Percentiles rank a stretch among this genome's conserved stretches.
These are phyloP conservation scores for Adrianichthys oophorus DNA, from an alignment of 2,797 vertebrate genomes.

Conservation along the genomic window DNA sequence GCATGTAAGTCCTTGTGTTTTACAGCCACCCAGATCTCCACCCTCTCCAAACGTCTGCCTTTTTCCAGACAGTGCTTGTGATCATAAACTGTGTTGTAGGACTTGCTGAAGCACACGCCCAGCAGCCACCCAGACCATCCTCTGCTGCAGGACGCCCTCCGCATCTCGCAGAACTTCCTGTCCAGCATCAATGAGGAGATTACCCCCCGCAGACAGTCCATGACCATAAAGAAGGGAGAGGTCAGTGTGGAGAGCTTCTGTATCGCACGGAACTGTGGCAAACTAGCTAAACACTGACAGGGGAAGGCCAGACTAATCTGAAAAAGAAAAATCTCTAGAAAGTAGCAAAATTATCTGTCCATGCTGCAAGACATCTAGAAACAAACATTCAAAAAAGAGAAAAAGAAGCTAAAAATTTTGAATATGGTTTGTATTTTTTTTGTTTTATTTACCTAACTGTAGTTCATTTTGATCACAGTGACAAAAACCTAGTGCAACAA, in stretches of 20 bases:
- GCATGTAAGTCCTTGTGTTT: constrained; percentile 84
- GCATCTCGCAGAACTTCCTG: constrained; percentile 98
- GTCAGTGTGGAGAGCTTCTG: constrained; percentile 71
- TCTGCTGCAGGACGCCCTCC: constrained; percentile 91
- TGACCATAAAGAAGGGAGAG: constrained; percentile 98
- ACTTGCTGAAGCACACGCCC: constrained; percentile 96
- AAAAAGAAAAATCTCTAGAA: no score
- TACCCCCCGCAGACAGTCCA: constrained; percentile 94
- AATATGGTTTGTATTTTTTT: no score
- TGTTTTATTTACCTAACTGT: no score
- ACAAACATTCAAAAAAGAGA: no score
- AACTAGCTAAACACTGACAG: no score
- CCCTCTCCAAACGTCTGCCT: background rate
- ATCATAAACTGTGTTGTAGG: constrained; percentile 70
- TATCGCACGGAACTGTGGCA: no score
- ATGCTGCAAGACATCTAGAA: no score
- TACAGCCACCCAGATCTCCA: background rate
- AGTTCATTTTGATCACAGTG: no score
- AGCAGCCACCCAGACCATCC: constrained; percentile 87
- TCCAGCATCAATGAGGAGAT: constrained; percentile 99
- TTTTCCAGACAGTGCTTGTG: constrained; percentile 1
- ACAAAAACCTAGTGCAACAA: no score
- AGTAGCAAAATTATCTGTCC: no score
- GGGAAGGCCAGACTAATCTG: no score
- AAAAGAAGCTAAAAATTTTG: no score